Conservation (phyloP, 2,888 invertebrate species). For the Drosophila conformis region DNA sequence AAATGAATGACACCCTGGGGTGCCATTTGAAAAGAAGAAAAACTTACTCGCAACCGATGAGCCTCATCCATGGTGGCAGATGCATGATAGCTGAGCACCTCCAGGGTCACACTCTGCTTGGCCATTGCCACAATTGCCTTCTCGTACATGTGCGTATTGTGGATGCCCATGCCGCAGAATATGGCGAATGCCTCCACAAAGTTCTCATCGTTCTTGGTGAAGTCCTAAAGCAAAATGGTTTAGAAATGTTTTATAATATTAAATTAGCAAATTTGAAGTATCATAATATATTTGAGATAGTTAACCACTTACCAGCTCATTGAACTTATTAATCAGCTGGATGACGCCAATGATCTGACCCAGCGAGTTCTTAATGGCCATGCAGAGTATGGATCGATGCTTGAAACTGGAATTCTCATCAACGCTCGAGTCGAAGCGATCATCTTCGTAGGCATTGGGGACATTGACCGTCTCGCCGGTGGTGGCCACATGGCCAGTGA, state of each 20-base stretch:
- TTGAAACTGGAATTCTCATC: slow-evolving; percentile 93
- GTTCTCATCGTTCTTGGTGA: slow-evolving; percentile 98
- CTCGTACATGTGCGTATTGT: slow-evolving; percentile 99
- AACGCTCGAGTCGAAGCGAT: slow-evolving; percentile 94
- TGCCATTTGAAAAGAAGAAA: slow-evolving; percentile 27
- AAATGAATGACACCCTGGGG: slow-evolving; percentile 38
- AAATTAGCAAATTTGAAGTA: background rate
- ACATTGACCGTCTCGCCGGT: slow-evolving; percentile 98
- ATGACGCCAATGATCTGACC: slow-evolving; percentile 97
- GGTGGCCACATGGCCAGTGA: slow-evolving; percentile 97
- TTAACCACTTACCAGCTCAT: slow-evolving; percentile 88
- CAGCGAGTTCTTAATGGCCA: slow-evolving; percentile 97
- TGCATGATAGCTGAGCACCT: slow-evolving; percentile 97
- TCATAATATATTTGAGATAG: no score
- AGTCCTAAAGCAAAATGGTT: slow-evolving; percentile 85
- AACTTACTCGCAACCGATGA: slow-evolving; percentile 91
- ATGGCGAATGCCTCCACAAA: slow-evolving; percentile 98
- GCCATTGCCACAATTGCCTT: slow-evolving; percentile 98
- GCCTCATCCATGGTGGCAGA: slow-evolving; percentile 96
- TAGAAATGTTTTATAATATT: background rate
- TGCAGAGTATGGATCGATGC: slow-evolving; percentile 96
- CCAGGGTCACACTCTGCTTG: slow-evolving; percentile 97
- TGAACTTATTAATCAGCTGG: slow-evolving; percentile 96
- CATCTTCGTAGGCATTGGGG: slow-evolving; percentile 94
- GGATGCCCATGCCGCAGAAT: slow-evolving; percentile 98